Base-by-base conservation (phyloP, 2,113 vertebrate species). In the Formicarius rufipectus region DNA sequence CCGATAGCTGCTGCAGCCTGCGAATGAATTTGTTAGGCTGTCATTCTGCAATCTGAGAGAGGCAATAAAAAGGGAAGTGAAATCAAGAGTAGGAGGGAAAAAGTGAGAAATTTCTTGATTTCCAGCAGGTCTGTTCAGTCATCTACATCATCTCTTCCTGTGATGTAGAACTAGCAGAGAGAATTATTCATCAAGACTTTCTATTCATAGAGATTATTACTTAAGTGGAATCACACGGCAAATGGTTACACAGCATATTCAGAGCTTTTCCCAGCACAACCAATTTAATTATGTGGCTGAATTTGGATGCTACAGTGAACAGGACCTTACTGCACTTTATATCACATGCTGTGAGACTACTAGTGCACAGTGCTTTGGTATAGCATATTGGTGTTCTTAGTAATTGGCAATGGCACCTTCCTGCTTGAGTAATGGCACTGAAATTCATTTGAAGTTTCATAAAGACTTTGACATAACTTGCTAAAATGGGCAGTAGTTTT, bases 1-100 rank as follows among this genome's bases (percentile, higher is more conserved):
- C 82, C 88, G 85, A 91, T 97, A 96, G 93, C 77, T 95, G 77
- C 87, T 87, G 75, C 80, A 94, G 85, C 91, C 79, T 62, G 85
- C 2, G 22, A 89, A 96, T 77, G 77, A 76, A 94, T 95, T 95
- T 95, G 82, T 96, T 96, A 93, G 92, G 62, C 60, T 97, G 95
- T 86, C 95, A 87, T 66, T 94, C 90, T 91, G 85, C 81, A 95
- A 84, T 62, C 47, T 87, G 90, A 96, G 84, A 49, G 72, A 74
- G 13, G 50, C 87, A 91, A 93, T 89, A 90, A 92, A 79, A 96
- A 80, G 56, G 73, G 69, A 93, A 91, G 75, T 2, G 4, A 84
- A 95, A 95, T 9, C 1, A 23, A 39, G 50, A 89, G 50, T 39
- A 92, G 31, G 55, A 74, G 80, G 30, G 55, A 56, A 9, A 55